Evolutionary conservation across 2,113 vertebrate genomes (phyloP).

Genomic region (Corvus cornix): DNA sequence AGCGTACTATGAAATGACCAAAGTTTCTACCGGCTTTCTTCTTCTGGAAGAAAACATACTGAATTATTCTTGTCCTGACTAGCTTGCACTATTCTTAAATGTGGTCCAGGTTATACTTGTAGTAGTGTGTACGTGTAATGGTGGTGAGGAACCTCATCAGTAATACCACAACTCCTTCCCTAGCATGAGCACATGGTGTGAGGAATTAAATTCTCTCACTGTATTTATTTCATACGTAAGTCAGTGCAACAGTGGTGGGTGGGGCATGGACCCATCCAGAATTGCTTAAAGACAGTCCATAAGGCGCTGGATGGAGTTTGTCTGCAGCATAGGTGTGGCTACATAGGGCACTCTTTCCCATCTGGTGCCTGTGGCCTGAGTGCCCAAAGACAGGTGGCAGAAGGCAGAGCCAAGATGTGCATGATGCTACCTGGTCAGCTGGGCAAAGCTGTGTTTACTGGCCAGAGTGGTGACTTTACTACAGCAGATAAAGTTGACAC

Average conservation of each 20-base stretch:
- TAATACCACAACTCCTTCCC: neutral
- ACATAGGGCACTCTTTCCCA: neutral
- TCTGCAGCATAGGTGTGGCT: neutral
- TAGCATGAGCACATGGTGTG: neutral
- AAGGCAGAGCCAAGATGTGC: neutral
- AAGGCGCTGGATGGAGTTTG: neutral
- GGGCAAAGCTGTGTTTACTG: neutral
- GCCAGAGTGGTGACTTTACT: neutral
- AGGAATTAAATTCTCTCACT: neutral
- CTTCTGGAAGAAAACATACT: neutral
- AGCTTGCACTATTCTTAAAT: neutral
- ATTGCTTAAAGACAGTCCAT: neutral
- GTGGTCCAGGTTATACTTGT: neutral
- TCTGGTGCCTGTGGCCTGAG: neutral
- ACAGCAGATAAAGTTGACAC: neutral
- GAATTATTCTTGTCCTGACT: neutral
- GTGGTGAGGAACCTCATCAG: neutral
- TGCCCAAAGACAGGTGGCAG: neutral
- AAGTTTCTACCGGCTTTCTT: neutral
- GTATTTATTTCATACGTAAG: rapidly evolving
- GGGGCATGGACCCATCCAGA: neutral
- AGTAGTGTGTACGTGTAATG: neutral
- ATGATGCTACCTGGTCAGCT: neutral
- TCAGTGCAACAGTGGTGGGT: neutral
- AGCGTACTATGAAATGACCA: neutral